Base-by-base conservation (phyloP, 1,140 invertebrate species). In the Saccostrea echinata region DNA sequence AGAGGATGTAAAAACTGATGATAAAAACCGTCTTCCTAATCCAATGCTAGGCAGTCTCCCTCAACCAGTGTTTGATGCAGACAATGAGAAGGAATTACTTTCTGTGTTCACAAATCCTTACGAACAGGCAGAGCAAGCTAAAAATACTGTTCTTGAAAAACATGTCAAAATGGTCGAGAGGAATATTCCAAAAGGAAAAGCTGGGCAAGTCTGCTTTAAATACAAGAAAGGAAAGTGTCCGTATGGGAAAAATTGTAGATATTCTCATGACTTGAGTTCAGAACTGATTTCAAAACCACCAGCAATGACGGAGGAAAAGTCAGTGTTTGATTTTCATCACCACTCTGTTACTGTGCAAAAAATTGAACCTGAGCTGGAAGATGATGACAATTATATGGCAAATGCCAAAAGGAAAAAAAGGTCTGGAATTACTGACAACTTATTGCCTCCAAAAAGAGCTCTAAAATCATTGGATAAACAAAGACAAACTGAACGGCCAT, bases 221-320 rank as follows among this genome's bases (percentile, higher is more conserved):
- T 98, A 98, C 94, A 96, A 97, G 33, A 98, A 98, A 95, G 98
- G 98, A 9, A 96, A 97, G 27, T 99, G 98, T 94, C 96, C 97
- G 53, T 98, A 98, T 95, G 98, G 98, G 8, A 97, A 98, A 91
- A 98, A 98, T 89, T 99, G 98, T 93, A 97, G 97, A 86, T 99
- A 97, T 95, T 97, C 97, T 3, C 98, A 99, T 95, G 98, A 98
- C 92, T 97, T 97, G 0, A 97, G 98, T 57, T 71, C 88, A 76
- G 76, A 83, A 21, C 51, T 88, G 68, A 88, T 90, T 57, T n/a
- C 76, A 53, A 86, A 83, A 71, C 24, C 61, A 21, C 33, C 21
- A 88, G 52, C 61, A 84, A 33, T 61, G 43, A 84, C 57, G 30
- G 86, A 84, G 30, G 57, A 76, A n/a, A 84, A 53, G 21, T 24